A percentile compares a stretch with the other conserved stretches of the same genome.
Evolutionary conservation across 2,888 invertebrate genomes (phyloP).

Genomic region (Eudasyphora cyanicolor): DNA sequence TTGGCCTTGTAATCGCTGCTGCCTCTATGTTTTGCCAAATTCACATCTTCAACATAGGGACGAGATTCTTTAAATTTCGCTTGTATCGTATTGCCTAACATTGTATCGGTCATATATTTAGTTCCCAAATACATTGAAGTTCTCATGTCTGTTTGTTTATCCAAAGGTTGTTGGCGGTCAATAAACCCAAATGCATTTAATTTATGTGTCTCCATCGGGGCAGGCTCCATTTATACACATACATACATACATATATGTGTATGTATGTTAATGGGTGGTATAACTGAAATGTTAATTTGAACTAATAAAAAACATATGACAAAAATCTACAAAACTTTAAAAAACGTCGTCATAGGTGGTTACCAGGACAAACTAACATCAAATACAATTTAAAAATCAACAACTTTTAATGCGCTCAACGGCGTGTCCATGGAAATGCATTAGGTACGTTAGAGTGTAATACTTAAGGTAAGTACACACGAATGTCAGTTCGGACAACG

Average conservation of each 20-base stretch:
- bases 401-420: no score
- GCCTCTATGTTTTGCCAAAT: constrained; percentile 67
- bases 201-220: not conserved
- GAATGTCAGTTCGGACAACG: no score
- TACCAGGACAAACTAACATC: not conserved
- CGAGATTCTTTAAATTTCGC: constrained; percentile 66
- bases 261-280: no score
- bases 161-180: constrained; percentile 74
- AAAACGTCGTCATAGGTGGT: not conserved
- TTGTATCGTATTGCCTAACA: constrained; percentile 68
- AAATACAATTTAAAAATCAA: no score
- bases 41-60: constrained; percentile 69
- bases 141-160: constrained; percentile 73
- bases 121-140: constrained; percentile 75
- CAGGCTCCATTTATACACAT: not conserved
- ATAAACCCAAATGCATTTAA: constrained; percentile 73
- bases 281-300: not conserved
- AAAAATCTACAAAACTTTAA: not conserved
- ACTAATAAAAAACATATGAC: not conserved
- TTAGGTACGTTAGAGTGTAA: no score
- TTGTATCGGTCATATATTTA: constrained; percentile 71
- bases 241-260: no score
- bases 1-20: constrained; percentile 69
- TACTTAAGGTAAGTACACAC: no score
- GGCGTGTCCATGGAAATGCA: no score